These are phyloP conservation scores for Cryptus viduatorius DNA, from an alignment of 2,888 invertebrate genomes.

Conservation along the genomic window DNA sequence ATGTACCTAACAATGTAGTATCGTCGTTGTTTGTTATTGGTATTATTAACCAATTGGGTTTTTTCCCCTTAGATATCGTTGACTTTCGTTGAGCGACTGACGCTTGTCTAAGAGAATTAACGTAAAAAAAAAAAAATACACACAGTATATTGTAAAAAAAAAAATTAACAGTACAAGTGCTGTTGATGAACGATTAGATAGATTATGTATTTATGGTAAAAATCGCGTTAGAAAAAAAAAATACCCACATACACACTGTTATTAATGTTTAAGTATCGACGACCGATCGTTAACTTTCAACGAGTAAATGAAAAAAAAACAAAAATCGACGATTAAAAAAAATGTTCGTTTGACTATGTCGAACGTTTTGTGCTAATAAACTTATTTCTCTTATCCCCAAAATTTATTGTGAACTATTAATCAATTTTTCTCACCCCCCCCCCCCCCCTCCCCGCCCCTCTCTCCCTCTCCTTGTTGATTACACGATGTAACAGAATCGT, in stretches of 20 bases:
- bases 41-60: conserved; percentile 43
- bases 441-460: not conserved
- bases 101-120: conserved; percentile 2
- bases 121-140: conserved; percentile 22
- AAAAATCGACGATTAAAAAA: conserved; percentile 8
- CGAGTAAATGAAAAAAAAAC: not conserved
- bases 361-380: conserved; percentile 51
- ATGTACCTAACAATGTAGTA: conserved; percentile 36
- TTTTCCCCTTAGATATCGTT: conserved; percentile 31
- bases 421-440: not conserved
- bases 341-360: conserved; percentile 16
- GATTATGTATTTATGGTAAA: conserved; percentile 56
- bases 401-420: not conserved
- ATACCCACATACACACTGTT: conserved; percentile 30
- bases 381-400: conserved; percentile 36
- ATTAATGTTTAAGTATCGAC: conserved; percentile 25
- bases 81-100: not conserved
- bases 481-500: not conserved
- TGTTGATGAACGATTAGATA: conserved; percentile 16
- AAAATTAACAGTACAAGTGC: not conserved
- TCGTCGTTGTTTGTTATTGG: conserved; percentile 59
- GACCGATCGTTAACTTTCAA: conserved; percentile 7
- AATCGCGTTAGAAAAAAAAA: conserved; percentile 7
- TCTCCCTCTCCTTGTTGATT: not conserved
- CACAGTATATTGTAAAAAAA: conserved; percentile 14